These are phyloP conservation scores for Ptilorrhoa leucosticta DNA, from an alignment of 2,113 vertebrate genomes.

Conservation along the genomic window DNA sequence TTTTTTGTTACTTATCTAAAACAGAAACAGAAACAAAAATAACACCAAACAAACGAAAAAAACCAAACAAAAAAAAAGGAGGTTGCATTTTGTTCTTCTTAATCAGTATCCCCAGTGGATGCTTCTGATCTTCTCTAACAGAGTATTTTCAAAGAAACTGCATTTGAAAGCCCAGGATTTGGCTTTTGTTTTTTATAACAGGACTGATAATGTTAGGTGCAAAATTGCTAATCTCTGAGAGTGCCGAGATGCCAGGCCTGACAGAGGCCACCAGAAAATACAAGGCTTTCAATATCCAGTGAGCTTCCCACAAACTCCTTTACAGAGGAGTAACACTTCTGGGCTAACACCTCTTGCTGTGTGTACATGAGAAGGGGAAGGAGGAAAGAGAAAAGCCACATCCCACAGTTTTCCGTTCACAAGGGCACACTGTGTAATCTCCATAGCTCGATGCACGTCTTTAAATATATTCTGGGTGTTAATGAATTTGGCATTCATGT, in stretches of 20 bases:
- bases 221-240: neutral
- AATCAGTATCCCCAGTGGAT: neutral
- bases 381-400: neutral
- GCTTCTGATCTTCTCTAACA: neutral
- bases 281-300: neutral
- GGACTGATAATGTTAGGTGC: neutral
- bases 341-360: neutral
- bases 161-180: neutral
- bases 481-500: neutral
- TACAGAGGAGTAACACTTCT: neutral
- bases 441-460: neutral
- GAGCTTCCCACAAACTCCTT: neutral
- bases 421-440: neutral
- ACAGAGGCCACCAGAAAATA: neutral
- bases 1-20: neutral
- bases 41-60: neutral
- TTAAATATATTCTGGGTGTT: neutral
- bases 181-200: neutral
- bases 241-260: neutral
- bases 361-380: neutral
- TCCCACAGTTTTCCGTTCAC: neutral
- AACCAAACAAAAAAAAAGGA: neutral
- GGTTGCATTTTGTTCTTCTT: neutral
- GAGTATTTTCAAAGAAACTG: neutral
- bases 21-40: neutral